Evolutionary conservation across 1,140 invertebrate genomes (phyloP).

Genomic region (Proales similis): DNA sequence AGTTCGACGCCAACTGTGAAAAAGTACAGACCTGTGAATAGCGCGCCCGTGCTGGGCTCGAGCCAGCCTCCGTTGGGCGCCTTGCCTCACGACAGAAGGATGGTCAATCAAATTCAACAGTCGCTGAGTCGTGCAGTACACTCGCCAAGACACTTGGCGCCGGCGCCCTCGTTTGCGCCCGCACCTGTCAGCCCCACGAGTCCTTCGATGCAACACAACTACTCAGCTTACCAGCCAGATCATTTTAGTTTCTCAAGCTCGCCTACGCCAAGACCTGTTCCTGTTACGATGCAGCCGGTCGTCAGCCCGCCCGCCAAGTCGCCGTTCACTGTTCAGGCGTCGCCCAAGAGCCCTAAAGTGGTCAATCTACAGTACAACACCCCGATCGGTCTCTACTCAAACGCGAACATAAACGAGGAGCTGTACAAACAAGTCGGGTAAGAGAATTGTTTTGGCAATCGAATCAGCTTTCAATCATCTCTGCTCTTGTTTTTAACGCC

Average conservation of each 20-base stretch:
- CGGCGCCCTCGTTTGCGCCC: background rate
- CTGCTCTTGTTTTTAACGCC: background rate
- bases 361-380: constrained; percentile 44
- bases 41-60: background rate
- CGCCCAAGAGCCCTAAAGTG: constrained; percentile 49
- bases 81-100: constrained; percentile 15
- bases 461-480: no score
- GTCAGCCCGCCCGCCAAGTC: constrained; percentile 1
- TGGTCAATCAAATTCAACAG: constrained; percentile 39
- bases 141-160: background rate
- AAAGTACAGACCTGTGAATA: constrained; percentile 16
- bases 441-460: background rate
- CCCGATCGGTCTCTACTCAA: constrained; percentile 41
- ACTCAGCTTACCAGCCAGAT: no score
- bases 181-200: constrained; percentile 13
- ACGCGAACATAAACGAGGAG: constrained; percentile 40
- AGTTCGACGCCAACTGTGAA: constrained; percentile 12
- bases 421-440: constrained; percentile 36
- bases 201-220: no score
- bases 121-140: constrained; percentile 35
- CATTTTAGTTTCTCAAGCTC: no score
- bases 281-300: background rate
- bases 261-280: background rate
- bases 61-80: constrained; percentile 2
- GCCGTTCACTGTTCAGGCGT: background rate